These are phyloP conservation scores for Buceros bicornis DNA, from an alignment of 2,797 vertebrate species.

Conservation along the genomic window DNA sequence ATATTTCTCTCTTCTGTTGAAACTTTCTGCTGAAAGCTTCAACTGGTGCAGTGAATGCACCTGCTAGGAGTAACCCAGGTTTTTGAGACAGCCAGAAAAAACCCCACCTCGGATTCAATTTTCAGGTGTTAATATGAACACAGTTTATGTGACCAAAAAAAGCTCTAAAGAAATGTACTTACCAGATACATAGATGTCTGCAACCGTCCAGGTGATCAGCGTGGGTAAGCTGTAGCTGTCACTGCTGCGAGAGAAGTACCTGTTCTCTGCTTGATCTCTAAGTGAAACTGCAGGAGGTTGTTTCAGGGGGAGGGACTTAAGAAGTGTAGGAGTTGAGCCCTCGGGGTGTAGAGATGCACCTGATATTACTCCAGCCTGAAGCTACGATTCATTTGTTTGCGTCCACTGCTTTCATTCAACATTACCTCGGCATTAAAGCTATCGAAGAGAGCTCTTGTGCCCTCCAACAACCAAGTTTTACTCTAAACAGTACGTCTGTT, in stretches of 20 bases:
- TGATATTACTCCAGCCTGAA: slow-evolving; percentile 95
- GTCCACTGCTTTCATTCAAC: slow-evolving; percentile 74
- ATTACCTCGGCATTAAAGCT: slow-evolving; percentile 67
- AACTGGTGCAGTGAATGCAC: slow-evolving; percentile 54
- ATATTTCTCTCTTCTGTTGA: not conserved
- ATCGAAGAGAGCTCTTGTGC: slow-evolving; percentile 44
- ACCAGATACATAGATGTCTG: slow-evolving; percentile 67
- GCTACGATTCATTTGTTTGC: slow-evolving; percentile 92
- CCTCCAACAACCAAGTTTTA: slow-evolving; percentile 61
- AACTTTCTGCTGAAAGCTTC: slow-evolving; percentile 16
- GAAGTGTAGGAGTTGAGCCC: slow-evolving; percentile 92
- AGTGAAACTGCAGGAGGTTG: slow-evolving; percentile 88
- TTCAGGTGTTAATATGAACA: not conserved
- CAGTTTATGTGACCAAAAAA: not conserved
- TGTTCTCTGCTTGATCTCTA: slow-evolving; percentile 80
- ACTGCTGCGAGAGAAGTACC: slow-evolving; percentile 79
- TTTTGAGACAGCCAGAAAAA: not conserved
- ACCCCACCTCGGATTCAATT: not conserved
- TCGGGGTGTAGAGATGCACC: slow-evolving; percentile 94
- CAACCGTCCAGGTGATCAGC: not conserved
- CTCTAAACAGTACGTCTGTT: not conserved
- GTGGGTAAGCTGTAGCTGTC: slow-evolving; percentile 65
- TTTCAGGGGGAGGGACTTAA: slow-evolving; percentile 91
- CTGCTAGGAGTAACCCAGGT: slow-evolving; percentile 53
- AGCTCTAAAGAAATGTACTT: slow-evolving; percentile 55